Percentiles rank a stretch among this genome's conserved stretches.
Evolutionary conservation across 2,888 invertebrate species (phyloP).

Genomic region (Gortyna flavago): DNA sequence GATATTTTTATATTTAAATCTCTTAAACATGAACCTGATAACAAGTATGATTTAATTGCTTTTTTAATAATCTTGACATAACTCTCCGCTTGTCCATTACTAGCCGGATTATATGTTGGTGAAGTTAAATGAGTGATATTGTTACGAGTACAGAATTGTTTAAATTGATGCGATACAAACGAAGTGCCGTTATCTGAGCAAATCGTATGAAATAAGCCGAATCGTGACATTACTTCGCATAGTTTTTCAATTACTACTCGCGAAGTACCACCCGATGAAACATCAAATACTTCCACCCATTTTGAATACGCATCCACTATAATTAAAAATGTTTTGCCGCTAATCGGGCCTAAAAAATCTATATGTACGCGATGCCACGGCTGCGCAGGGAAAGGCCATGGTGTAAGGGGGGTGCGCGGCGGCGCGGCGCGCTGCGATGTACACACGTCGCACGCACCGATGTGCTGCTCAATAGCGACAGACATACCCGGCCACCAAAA

Average conservation of each 20-base stretch:
- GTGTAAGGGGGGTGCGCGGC: constrained; percentile 9
- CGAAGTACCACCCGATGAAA: not conserved
- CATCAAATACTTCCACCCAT: constrained; percentile 24
- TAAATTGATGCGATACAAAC: constrained; percentile 14
- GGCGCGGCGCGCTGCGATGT: not conserved
- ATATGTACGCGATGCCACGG: not conserved
- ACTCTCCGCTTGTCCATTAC: not conserved
- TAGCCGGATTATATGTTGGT: constrained; percentile 5
- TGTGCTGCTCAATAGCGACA: constrained; percentile 1
- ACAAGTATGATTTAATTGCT: constrained; percentile 7
- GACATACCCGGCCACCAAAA: constrained; percentile 23
- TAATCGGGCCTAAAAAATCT: constrained; percentile 10
- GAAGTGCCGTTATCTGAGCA: not conserved
- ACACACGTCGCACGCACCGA: constrained; percentile 16
- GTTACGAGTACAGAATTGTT: constrained; percentile 10
- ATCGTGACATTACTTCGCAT: not conserved
- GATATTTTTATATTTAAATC: constrained; percentile 15
- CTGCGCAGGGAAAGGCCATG: not conserved
- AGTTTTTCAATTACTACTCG: no score
- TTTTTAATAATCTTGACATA: constrained; percentile 18
- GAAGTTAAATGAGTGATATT: constrained; percentile 11
- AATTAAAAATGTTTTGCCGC: constrained; percentile 24
- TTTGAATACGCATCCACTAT: constrained; percentile 30
- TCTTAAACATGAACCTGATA: not conserved
- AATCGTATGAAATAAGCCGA: no score